These are phyloP conservation scores for Dryadula phaetusa DNA, from an alignment of 2,888 invertebrate species.

Conservation along the genomic window DNA sequence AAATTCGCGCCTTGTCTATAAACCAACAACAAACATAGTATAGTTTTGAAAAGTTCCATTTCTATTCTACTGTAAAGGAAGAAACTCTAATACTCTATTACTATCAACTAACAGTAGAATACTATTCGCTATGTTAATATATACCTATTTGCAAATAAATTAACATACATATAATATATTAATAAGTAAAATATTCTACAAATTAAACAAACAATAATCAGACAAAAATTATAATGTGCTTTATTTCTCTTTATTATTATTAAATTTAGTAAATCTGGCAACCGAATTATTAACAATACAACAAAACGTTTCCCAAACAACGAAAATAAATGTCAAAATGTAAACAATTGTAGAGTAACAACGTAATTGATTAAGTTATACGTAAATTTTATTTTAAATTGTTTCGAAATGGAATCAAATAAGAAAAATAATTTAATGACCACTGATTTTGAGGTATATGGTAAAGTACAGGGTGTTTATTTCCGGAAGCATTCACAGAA, in stretches of 20 bases:
- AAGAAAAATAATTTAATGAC: constrained; percentile 57
- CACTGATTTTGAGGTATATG: constrained; percentile 85
- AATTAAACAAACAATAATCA: too few species aligned
- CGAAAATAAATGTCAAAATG: constrained; percentile 39
- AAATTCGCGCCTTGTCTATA: constrained; percentile 74
- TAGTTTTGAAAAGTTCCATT: constrained; percentile 6
- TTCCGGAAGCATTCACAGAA: constrained; percentile 86
- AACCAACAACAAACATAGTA: constrained; percentile 41
- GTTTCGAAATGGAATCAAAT: constrained; percentile 53
- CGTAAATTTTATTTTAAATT: background rate
- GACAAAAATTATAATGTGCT: too few species aligned
- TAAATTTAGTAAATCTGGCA: background rate
- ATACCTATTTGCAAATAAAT: too few species aligned
- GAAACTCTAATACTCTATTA: background rate
- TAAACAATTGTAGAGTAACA: background rate
- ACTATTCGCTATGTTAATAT: too few species aligned
- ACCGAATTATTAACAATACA: constrained; percentile 3
- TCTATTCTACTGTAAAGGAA: constrained; percentile 2
- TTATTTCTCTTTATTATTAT: constrained; percentile 3
- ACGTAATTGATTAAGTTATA: background rate
- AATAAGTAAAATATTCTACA: too few species aligned
- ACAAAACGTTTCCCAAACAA: constrained; percentile 31
- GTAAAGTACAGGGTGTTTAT: constrained; percentile 85
- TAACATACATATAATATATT: too few species aligned
- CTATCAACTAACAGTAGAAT: too few species aligned